A percentile compares a stretch with the other conserved stretches of the same genome.
Evolutionary conservation across 2,113 vertebrate genomes (phyloP).

Genomic region (Gorsachius goisagi): DNA sequence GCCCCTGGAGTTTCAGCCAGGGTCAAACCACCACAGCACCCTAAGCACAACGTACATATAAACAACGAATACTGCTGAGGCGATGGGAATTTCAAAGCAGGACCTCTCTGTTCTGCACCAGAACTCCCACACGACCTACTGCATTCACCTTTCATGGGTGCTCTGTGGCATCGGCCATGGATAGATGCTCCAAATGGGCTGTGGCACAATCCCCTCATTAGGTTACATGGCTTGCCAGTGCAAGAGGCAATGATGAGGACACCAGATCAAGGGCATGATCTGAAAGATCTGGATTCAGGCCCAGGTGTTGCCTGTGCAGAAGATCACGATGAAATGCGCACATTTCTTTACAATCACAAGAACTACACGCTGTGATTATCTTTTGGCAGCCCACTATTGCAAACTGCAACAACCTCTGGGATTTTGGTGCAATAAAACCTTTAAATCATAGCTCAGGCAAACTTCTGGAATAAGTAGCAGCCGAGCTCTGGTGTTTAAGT

Average conservation of each 20-base stretch:
- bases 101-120: background rate
- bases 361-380: background rate
- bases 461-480: background rate
- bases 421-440: slow-evolving; percentile 18
- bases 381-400: background rate
- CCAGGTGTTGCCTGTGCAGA: background rate
- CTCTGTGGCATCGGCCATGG: background rate
- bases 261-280: background rate
- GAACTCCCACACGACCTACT: background rate
- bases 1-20: too few relatives aligned
- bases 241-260: background rate
- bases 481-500: background rate
- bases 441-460: slow-evolving; percentile 3
- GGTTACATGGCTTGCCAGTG: background rate
- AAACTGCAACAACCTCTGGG: background rate
- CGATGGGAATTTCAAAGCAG: background rate
- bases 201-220: background rate
- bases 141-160: background rate
- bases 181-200: background rate
- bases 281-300: background rate
- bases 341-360: background rate
- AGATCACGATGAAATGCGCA: background rate
- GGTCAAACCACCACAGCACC: too few relatives aligned
- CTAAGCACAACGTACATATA: background rate
- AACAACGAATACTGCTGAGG: background rate